Evolutionary conservation across 1,140 invertebrate species (phyloP).

Genomic region (Drosophila chauvacae): DNA sequence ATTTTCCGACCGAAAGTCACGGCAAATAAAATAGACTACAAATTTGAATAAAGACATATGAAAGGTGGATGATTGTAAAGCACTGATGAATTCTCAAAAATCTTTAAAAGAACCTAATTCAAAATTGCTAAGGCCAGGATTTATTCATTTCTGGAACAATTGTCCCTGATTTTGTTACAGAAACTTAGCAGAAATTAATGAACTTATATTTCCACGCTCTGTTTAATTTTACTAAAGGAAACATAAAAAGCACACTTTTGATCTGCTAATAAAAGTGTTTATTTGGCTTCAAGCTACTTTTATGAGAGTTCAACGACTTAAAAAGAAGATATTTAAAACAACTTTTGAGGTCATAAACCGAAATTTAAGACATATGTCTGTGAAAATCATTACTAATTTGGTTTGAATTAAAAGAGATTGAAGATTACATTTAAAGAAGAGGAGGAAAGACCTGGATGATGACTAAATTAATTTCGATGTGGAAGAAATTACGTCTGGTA

Average conservation of each 20-base stretch:
- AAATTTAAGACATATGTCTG: background rate
- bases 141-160: background rate
- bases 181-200: too few species aligned
- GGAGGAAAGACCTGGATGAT: too few species aligned
- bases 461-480: too few species aligned
- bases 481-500: too few species aligned
- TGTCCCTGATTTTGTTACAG: too few species aligned
- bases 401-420: background rate
- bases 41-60: background rate
- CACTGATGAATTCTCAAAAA: background rate
- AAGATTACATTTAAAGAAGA: background rate
- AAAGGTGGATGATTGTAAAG: background rate
- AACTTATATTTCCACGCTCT: too few species aligned
- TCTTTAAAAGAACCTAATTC: background rate
- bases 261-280: background rate
- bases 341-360: background rate
- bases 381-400: background rate
- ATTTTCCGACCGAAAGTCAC: background rate
- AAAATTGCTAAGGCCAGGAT: background rate
- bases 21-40: background rate
- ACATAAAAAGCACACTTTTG: background rate
- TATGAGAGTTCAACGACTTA: background rate
- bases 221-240: background rate
- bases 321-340: background rate
- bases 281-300: background rate